These are phyloP conservation scores for Hipposideros armiger DNA, from an alignment of 2,113 vertebrate species.

Conservation along the genomic window DNA sequence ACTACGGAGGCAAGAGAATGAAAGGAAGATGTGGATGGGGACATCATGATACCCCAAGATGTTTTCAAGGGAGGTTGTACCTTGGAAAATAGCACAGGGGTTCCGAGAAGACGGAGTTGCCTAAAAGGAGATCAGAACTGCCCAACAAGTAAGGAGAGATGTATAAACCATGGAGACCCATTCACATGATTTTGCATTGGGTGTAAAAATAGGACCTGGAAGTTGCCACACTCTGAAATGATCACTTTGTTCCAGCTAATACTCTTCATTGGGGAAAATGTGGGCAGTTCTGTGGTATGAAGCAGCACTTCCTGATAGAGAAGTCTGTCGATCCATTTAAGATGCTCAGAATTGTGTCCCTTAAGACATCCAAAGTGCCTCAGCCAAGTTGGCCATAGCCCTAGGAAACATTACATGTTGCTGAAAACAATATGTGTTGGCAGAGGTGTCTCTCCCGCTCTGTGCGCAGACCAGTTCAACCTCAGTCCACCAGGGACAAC, in stretches of 20 bases:
- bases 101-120: background rate
- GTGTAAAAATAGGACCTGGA: background rate
- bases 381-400: constrained; percentile 61
- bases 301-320: constrained; percentile 44
- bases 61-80: background rate
- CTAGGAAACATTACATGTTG: constrained; percentile 64
- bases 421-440: constrained; percentile 62
- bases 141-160: background rate
- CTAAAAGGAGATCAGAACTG: background rate
- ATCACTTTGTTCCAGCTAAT: constrained; percentile 9
- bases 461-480: background rate
- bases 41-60: background rate
- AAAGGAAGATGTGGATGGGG: background rate
- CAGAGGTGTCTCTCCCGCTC: background rate
- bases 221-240: constrained; percentile 4
- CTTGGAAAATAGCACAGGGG: background rate
- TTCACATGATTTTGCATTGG: background rate
- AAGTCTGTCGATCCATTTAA: constrained; percentile 62
- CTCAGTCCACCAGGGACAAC: background rate
- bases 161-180: background rate
- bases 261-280: constrained; percentile 31
- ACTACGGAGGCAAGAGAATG: background rate
- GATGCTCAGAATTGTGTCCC: constrained; percentile 57
- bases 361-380: constrained; percentile 57
- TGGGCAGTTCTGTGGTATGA: constrained; percentile 49